Base-by-base conservation (phyloP, 1,140 invertebrate genomes). In the Nasonia vitripennis region DNA sequence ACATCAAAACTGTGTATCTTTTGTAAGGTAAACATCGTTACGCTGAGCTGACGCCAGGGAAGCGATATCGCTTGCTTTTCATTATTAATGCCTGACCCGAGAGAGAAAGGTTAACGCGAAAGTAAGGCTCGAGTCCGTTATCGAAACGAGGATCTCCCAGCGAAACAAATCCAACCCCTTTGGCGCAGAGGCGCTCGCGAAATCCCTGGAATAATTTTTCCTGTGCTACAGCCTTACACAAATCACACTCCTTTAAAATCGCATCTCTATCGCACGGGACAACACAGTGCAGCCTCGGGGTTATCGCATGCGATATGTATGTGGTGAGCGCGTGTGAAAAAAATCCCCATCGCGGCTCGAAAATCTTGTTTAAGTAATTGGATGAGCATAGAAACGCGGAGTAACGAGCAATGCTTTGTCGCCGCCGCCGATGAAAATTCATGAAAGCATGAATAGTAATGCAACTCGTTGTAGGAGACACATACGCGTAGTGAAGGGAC, bases 381-480 rank as follows among this genome's bases (percentile, higher is more conserved):
- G 48, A 23, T 67, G 85, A 67, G 17, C 79, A 87, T 86, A 88
- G 88, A 87, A 88, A 83, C 70, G 79, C 62, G 82, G 83, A 87
- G 87, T 90, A 90, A 91, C 88, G 88, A 89, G 87, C 87, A 87
- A 88, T 89, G 86, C 83, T 86, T 81, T 84, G 86, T 86, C 78
- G 86, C 70, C 34, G 68, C 80, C 86, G 1, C 27, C 62, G 83
- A 91, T 91, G 89, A 92, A 92, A 92, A 93, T 92, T 91, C 91
- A 93, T 92, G 91, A 91, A 90, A 91, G 87, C 89, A 91, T 91
- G 91, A 92, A 92, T 92, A 92, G 90, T 90, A 92, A 91, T 88
- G 88, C 80, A 27, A 1, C 79, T 78, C 80, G 87, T 45, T 75
- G 77, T 85, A 31, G 77, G 83, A 31, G 41, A 31, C 68, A 31